Evolutionary conservation across 2,797 vertebrate genomes (phyloP).

Genomic region (Galagoides demidoff): DNA sequence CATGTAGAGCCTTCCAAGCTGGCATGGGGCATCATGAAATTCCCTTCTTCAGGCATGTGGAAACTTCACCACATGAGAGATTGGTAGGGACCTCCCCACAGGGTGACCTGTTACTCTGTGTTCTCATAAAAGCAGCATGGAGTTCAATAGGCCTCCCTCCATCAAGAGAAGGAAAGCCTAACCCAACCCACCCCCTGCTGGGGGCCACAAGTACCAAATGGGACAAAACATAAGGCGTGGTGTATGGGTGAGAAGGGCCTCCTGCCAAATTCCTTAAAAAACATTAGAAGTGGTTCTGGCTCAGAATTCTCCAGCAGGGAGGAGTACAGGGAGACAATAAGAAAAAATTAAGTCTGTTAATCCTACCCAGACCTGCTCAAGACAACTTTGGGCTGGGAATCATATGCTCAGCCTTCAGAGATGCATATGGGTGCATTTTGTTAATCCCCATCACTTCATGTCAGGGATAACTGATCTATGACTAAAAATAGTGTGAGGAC

Average conservation of each 20-base stretch:
- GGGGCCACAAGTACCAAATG: background rate
- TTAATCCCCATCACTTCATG: slow-evolving; percentile 73
- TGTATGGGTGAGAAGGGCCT: background rate
- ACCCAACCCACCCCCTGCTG: background rate
- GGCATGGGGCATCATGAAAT: slow-evolving; percentile 66
- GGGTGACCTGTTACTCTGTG: slow-evolving; percentile 71
- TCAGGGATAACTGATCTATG: slow-evolving; percentile 82
- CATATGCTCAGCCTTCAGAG: slow-evolving; percentile 71
- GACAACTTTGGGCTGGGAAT: slow-evolving; percentile 63
- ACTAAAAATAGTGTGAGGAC: slow-evolving; percentile 82
- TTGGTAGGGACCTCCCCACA: slow-evolving; percentile 72
- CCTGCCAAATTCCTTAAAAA: slow-evolving; percentile 20
- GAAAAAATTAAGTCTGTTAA: slow-evolving; percentile 53
- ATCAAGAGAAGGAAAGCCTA: background rate
- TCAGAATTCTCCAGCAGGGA: background rate
- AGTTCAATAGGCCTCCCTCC: background rate
- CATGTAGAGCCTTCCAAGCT: slow-evolving; percentile 59
- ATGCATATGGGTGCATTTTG: slow-evolving; percentile 75
- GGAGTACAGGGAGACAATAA: slow-evolving; percentile 56
- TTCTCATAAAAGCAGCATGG: slow-evolving; percentile 62
- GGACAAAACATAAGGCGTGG: background rate
- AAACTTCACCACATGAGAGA: slow-evolving; percentile 60
- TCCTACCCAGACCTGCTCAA: slow-evolving; percentile 64
- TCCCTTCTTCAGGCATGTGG: slow-evolving; percentile 60
- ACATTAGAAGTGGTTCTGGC: slow-evolving; percentile 15